A percentile compares a stretch with the other conserved stretches of the same genome.
Evolutionary conservation across 2,113 vertebrate species (phyloP).

Genomic region (Syrmaticus mikado): DNA sequence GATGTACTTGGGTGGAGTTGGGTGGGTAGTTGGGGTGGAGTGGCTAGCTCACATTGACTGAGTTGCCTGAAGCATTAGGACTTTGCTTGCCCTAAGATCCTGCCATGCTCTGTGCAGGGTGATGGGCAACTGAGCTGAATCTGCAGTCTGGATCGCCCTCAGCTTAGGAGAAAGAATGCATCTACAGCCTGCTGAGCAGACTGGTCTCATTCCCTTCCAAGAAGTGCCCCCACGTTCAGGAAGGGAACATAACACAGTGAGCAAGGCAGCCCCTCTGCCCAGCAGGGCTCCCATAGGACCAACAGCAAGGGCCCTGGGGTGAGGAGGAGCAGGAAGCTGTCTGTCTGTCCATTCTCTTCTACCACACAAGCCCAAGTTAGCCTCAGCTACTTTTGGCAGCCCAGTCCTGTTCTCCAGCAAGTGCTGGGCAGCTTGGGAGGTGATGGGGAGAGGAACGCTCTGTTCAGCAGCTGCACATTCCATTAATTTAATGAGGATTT

Average conservation of each 20-base stretch:
- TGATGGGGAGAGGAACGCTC: conserved; percentile 41
- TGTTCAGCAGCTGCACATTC: conserved; percentile 73
- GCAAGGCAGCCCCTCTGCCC: not conserved
- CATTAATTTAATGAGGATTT: conserved; percentile 72
- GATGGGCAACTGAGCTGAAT: not conserved
- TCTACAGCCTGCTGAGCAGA: not conserved
- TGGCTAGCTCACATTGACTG: not conserved
- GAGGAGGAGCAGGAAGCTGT: not conserved
- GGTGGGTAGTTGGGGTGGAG: not conserved
- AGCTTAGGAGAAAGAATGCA: not conserved
- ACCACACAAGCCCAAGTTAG: fast-evolving
- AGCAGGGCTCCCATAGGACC: fast-evolving
- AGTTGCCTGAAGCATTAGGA: not conserved
- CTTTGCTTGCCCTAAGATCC: not conserved
- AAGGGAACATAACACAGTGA: fast-evolving
- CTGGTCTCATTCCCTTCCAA: not conserved
- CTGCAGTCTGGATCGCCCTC: not conserved
- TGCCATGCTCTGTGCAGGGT: fast-evolving
- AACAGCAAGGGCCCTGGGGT: fast-evolving
- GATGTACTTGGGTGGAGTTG: no score
- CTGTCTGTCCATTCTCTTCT: not conserved
- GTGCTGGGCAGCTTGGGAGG: not conserved
- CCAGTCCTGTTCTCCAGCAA: not conserved
- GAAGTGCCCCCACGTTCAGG: not conserved
- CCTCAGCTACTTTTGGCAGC: conserved; percentile 11